Percentiles rank a stretch among this genome's conserved stretches.
Evolutionary conservation across 37 sponge, comb jelly and placozoan genomes (phyloP).

Genomic region (Halichondria panicea): DNA sequence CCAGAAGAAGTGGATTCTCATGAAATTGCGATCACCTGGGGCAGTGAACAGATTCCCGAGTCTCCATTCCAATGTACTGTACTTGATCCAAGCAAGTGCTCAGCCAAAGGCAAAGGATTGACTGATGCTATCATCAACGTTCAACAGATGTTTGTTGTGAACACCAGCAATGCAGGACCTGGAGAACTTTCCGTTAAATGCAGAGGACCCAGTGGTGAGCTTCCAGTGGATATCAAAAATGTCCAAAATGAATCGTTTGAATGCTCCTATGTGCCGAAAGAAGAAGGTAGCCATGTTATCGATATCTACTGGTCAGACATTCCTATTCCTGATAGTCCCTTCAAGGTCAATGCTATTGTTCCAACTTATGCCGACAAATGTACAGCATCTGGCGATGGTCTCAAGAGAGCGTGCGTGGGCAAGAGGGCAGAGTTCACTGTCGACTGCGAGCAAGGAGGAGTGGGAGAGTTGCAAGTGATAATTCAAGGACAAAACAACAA

Average conservation of each 20-base stretch:
- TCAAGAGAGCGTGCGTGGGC: slow-evolving; percentile 22
- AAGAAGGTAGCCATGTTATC: slow-evolving; percentile 47
- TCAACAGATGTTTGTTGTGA: slow-evolving; percentile 40
- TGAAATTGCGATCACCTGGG: slow-evolving; percentile 10
- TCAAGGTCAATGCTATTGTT: slow-evolving; percentile 55
- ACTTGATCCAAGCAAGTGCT: slow-evolving; percentile 56
- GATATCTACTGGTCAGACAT: slow-evolving; percentile 49
- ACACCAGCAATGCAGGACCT: slow-evolving; percentile 64
- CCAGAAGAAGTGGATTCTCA: slow-evolving; percentile 40
- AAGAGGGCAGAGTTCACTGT: slow-evolving; percentile 43
- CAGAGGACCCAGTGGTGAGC: slow-evolving; percentile 6
- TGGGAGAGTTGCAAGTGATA: slow-evolving; percentile 39
- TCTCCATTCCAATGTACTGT: slow-evolving; percentile 44
- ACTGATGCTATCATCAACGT: slow-evolving; percentile 27
- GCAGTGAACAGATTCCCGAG: slow-evolving; percentile 14
- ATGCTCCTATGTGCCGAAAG: slow-evolving; percentile 42
- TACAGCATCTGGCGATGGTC: slow-evolving; percentile 26
- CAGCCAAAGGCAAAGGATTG: slow-evolving; percentile 44
- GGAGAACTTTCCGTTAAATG: slow-evolving; percentile 55
- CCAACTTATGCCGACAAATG: slow-evolving; percentile 39
- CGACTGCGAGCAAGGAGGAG: slow-evolving; percentile 57
- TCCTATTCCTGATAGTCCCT: slow-evolving; percentile 68
- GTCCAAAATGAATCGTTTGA: not conserved
- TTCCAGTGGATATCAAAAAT: slow-evolving; percentile 10
- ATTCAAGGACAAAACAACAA: slow-evolving; percentile 29